A percentile compares a stretch with the other conserved stretches of the same genome.
Evolutionary conservation across 2,113 vertebrate species (phyloP).

Genomic region (Zootoca vivipara): DNA sequence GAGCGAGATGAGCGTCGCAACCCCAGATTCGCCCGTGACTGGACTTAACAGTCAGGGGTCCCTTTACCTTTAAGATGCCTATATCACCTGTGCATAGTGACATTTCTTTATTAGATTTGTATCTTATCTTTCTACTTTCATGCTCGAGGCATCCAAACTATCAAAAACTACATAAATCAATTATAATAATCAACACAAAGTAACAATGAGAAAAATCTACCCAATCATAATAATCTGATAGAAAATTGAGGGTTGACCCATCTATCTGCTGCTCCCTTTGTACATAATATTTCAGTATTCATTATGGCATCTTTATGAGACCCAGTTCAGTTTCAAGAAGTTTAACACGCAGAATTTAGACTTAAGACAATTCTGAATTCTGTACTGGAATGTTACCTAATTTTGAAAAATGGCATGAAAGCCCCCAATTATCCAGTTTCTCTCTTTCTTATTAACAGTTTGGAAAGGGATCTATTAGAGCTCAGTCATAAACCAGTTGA

Average conservation of each 20-base stretch:
- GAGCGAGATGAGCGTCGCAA: no score
- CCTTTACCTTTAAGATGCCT: no score
- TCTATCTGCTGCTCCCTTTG: background rate
- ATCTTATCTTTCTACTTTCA: background rate
- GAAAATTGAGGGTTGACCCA: background rate
- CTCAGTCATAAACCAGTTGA: background rate
- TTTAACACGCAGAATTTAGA: background rate
- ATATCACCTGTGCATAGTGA: background rate
- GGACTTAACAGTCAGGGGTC: no score
- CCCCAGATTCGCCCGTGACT: no score
- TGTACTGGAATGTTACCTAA: background rate
- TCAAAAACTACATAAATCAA: background rate
- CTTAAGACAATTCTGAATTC: background rate
- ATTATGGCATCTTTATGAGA: background rate
- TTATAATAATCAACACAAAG: background rate
- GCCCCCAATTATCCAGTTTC: background rate
- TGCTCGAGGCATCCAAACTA: background rate
- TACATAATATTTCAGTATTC: background rate
- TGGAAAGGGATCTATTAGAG: background rate
- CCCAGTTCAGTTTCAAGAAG: background rate
- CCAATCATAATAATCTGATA: background rate
- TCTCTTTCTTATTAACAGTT: background rate
- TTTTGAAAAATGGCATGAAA: background rate
- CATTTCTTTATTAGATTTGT: background rate
- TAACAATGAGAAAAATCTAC: background rate